Base-by-base conservation (phyloP, 2,888 invertebrate genomes). In the Ochropleura plecta region DNA sequence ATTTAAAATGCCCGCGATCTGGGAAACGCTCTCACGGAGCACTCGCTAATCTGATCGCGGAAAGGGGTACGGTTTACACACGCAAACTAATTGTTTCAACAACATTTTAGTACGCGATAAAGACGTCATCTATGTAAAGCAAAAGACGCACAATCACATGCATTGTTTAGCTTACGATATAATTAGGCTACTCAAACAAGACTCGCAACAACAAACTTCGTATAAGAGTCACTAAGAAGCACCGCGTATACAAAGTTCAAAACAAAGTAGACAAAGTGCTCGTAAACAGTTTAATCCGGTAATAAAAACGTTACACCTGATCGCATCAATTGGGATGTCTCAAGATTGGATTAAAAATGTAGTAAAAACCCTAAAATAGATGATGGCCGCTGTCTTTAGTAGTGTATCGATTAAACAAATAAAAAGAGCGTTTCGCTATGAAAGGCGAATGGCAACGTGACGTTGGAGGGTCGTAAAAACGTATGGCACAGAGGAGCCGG, bases 331-430 rank as follows among this genome's bases (percentile, higher is more conserved):
- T 91, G 92, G 92, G 91, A 90, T 90, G 91, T 92, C 91, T 91
- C 86, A 89, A 78, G 81, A 92, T 90, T 90, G 91, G 93, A 95
- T 95, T 94, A 94, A 94, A 94, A 93, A 93, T 88, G 91, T 91
- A 90, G 91, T 96, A 94, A 95, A 94, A 94, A 46, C 88, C 67
- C 91, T 86, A 93, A 95, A 96, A 96, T 95, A 96, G 93, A 70
- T 90, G 91, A 91, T 90, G 90, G 91, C 90, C 92, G 92, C 90
- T 92, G 92, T 95, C 94, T 95, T 95, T 93, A 93, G 94, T 93
- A 94, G 92, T 90, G 90, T 93, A 96, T 96, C 95, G 96, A 96
- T 96, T 96, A 96, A 96, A 96, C 96, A 95, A 96, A 96, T 96
- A 95, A 95, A 96, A 95, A 95, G 90, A 81, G 88, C 91, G 95